A percentile compares a stretch with the other conserved stretches of the same genome.
These are phyloP conservation scores for Sarcophaga variegata DNA, from an alignment of 2,888 invertebrate species.

Conservation along the genomic window DNA sequence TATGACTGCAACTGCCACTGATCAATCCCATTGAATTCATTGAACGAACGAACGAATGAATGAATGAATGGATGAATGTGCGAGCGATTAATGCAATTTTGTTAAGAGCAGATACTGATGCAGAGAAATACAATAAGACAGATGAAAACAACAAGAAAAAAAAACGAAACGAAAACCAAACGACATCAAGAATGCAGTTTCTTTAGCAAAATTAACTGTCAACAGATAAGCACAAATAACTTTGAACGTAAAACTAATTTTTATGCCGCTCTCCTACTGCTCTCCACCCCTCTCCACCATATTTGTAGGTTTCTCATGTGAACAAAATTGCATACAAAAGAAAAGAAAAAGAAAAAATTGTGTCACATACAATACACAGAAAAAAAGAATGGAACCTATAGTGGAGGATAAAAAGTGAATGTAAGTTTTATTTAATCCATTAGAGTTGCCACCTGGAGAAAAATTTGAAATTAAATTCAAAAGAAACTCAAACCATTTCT, in stretches of 20 bases:
- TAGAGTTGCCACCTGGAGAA: too few relatives aligned
- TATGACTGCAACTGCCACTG: constrained; percentile 10
- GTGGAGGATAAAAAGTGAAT: too few relatives aligned
- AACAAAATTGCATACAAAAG: too few relatives aligned
- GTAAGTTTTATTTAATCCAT: too few relatives aligned
- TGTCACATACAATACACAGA: too few relatives aligned
- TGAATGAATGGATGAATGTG: not conserved
- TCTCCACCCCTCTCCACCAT: too few relatives aligned
- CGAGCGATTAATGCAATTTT: not conserved
- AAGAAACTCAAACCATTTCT: too few relatives aligned
- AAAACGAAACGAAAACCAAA: not conserved
- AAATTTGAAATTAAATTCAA: too few relatives aligned
- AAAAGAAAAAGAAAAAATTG: too few relatives aligned
- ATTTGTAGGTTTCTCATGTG: too few relatives aligned
- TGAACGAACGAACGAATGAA: constrained; percentile 36
- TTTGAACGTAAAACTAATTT: constrained; percentile 10
- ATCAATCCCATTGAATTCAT: constrained; percentile 36
- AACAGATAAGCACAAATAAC: constrained; percentile 59
- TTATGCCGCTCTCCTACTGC: constrained; percentile 23
- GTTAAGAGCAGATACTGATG: not conserved
- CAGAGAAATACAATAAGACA: constrained; percentile 5
- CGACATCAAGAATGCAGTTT: constrained; percentile 43
- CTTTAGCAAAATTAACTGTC: constrained; percentile 61
- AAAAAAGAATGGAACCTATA: too few relatives aligned
- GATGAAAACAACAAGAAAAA: not conserved